These are phyloP conservation scores for Psylliodes chrysocephalus DNA, from an alignment of 2,888 invertebrate genomes.

Conservation along the genomic window DNA sequence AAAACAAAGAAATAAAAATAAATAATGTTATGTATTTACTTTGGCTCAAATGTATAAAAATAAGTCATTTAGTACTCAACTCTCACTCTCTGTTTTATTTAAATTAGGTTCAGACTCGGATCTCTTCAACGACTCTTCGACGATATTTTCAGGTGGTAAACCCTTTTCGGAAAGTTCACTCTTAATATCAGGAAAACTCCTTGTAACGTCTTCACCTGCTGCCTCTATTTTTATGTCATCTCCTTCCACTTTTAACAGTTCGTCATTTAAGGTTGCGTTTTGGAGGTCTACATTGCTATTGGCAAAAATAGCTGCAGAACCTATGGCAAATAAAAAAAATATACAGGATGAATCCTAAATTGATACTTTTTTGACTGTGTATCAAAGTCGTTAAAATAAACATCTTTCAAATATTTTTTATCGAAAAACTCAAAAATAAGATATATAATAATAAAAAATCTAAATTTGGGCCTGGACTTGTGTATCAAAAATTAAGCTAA, in stretches of 20 bases:
- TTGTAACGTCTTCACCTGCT: constrained; percentile 65
- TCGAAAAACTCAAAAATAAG: too few species aligned
- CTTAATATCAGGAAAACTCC: constrained; percentile 73
- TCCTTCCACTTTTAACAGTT: constrained; percentile 67
- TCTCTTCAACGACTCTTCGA: constrained; percentile 66
- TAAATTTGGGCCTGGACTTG: too few species aligned
- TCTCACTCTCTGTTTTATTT: constrained; percentile 42
- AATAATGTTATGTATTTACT: background rate
- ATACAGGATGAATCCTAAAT: too few species aligned
- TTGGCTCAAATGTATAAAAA: background rate
- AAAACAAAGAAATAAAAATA: background rate
- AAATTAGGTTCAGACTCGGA: constrained; percentile 72
- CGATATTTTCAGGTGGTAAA: constrained; percentile 52
- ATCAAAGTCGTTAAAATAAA: too few species aligned
- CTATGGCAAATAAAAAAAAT: constrained; percentile 57
- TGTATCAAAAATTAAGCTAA: too few species aligned
- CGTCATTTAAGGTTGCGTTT: constrained; percentile 84
- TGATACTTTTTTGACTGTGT: too few species aligned
- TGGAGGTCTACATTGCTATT: constrained; percentile 88
- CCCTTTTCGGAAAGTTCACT: constrained; percentile 60
- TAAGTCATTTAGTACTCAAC: constrained; percentile 4
- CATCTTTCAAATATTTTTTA: too few species aligned
- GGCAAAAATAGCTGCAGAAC: constrained; percentile 82
- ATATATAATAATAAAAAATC: too few species aligned
- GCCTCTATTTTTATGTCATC: constrained; percentile 60